phyloP scores from a whole-genome alignment of 2,113 vertebrate genomes.

The Ciconia boyciana region DNA sequence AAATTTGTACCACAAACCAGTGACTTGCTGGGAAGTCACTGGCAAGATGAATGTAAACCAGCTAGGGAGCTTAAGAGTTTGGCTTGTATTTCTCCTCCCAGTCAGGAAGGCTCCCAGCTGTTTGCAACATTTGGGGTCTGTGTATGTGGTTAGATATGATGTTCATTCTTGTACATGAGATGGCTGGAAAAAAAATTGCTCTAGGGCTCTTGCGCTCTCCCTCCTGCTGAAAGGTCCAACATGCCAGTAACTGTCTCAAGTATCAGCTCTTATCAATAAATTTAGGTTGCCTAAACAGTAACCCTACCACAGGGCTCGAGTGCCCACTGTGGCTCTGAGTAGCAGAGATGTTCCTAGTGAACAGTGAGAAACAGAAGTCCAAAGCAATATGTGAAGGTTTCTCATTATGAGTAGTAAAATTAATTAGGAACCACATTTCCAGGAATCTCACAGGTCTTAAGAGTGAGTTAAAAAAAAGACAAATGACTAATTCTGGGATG shows the following conservation, averaged over 20 bases:
- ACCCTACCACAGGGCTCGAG: neutral
- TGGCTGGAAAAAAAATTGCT: neutral
- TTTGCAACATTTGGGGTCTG: neutral
- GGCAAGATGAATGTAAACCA: neutral
- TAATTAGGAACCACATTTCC: neutral
- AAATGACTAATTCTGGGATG: neutral
- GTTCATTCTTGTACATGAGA: neutral
- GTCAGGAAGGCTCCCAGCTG: neutral
- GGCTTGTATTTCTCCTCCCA: neutral
- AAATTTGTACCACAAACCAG: neutral
- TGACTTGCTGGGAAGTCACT: neutral
- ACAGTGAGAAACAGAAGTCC: neutral
- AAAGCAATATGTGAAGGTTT: neutral
- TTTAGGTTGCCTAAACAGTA: neutral
- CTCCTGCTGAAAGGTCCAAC: neutral
- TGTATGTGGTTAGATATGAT: neutral
- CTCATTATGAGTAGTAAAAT: neutral
- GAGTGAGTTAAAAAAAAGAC: neutral
- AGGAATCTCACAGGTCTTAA: neutral
- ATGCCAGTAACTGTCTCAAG: neutral
- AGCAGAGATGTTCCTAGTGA: neutral
- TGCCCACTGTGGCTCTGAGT: neutral
- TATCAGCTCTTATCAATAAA: neutral
- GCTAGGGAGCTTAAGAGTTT: neutral
- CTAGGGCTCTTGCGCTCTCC: accelerated